A percentile compares a stretch with the other conserved stretches of the same genome.
Evolutionary conservation across 2,888 invertebrate species (phyloP).

Genomic region (Netelia fuscicornis): DNA sequence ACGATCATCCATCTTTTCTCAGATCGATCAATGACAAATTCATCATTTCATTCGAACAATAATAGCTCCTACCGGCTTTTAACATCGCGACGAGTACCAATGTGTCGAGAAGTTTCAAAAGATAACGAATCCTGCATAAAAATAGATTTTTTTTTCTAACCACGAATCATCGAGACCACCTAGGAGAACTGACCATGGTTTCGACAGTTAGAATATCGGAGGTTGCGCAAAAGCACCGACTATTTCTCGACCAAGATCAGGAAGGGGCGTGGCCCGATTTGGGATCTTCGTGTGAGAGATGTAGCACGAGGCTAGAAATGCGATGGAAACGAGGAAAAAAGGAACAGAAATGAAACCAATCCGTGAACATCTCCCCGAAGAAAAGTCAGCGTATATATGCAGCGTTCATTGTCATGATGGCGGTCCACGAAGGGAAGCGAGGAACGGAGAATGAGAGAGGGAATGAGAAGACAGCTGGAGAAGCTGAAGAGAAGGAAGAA

Average conservation of each 20-base stretch:
- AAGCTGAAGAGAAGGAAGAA: conserved; percentile 58
- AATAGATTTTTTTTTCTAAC: background rate
- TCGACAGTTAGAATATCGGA: conserved; percentile 20
- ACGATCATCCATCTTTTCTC: conserved; percentile 45
- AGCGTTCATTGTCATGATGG: conserved; percentile 51
- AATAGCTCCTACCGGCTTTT: conserved; percentile 1
- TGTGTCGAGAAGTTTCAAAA: background rate
- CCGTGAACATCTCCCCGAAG: conserved; percentile 36
- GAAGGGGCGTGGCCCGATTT: conserved; percentile 66
- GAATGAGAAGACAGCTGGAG: conserved; percentile 34
- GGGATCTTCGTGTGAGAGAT: conserved; percentile 28
- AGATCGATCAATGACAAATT: conserved; percentile 49
- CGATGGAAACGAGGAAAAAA: conserved; percentile 8
- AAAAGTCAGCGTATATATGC: conserved; percentile 47
- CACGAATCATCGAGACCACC: conserved; percentile 51
- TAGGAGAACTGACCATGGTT: conserved; percentile 28
- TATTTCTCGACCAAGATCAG: conserved; percentile 57
- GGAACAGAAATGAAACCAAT: conserved; percentile 20
- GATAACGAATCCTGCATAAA: background rate
- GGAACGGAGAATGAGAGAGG: conserved; percentile 16
- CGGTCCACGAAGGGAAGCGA: conserved; percentile 6
- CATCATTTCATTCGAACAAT: background rate
- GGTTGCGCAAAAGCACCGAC: background rate
- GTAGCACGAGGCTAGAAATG: conserved; percentile 12
- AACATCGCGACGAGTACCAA: background rate